Conservation (phyloP, 2,888 invertebrate genomes). For the Dexiosoma caninum region DNA sequence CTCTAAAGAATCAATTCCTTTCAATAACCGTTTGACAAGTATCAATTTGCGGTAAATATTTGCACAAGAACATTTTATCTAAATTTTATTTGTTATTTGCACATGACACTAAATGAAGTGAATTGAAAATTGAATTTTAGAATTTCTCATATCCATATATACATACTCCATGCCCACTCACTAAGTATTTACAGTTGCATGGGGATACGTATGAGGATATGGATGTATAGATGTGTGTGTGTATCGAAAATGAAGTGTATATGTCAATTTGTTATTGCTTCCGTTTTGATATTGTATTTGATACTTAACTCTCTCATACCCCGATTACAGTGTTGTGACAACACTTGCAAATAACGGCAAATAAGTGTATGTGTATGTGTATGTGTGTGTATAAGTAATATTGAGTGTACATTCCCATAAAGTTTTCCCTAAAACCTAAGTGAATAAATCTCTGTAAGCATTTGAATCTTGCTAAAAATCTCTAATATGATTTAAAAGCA, state of each 20-base stretch:
- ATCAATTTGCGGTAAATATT: constrained; percentile 52
- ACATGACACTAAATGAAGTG: constrained; percentile 53
- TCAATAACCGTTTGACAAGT: constrained; percentile 32
- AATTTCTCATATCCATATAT: background rate
- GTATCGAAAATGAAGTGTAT: constrained; percentile 22
- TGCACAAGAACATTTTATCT: constrained; percentile 51
- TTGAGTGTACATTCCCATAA: too few relatives aligned
- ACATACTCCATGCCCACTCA: background rate
- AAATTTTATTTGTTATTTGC: constrained; percentile 58
- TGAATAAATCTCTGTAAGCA: too few relatives aligned
- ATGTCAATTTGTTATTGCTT: constrained; percentile 56
- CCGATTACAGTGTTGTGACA: background rate
- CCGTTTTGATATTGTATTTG: constrained; percentile 43
- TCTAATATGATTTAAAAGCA: too few relatives aligned
- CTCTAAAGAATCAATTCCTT: constrained; percentile 35
- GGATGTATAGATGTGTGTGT: background rate
- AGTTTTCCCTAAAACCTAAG: too few relatives aligned
- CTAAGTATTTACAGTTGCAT: background rate
- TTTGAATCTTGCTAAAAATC: too few relatives aligned
- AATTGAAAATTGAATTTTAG: constrained; percentile 57
- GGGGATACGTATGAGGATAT: too few relatives aligned
- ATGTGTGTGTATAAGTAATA: too few relatives aligned
- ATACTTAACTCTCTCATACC: background rate
- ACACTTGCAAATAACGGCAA: constrained; percentile 28
- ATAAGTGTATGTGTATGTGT: background rate